Conservation (phyloP, 2,113 vertebrate species). For the Suncus etruscus region DNA sequence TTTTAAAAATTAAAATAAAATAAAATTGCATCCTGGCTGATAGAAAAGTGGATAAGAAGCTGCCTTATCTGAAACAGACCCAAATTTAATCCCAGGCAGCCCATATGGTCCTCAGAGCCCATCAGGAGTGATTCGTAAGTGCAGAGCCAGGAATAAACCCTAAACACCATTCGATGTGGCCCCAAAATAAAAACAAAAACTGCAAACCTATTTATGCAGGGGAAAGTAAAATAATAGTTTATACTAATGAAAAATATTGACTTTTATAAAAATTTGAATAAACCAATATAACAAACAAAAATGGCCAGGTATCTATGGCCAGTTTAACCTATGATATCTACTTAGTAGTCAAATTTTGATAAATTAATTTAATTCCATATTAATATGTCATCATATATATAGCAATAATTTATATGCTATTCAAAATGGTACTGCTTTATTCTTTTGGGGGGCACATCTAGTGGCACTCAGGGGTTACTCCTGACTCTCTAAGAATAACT, state of each 20-base stretch:
- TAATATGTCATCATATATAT: neutral
- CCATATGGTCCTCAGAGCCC: too few species aligned
- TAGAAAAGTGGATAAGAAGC: too few species aligned
- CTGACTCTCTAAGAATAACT: too few species aligned
- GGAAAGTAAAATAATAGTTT: conserved; percentile 4
- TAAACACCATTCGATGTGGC: too few species aligned
- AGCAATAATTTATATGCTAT: neutral
- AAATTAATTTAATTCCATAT: neutral
- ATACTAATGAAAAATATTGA: conserved; percentile 10
- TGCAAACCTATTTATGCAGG: neutral
- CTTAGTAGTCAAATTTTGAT: neutral
- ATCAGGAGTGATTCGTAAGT: too few species aligned
- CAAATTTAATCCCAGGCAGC: neutral
- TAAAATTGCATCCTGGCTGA: too few species aligned
- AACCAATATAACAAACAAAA: conserved; percentile 50
- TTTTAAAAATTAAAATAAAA: too few species aligned
- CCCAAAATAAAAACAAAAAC: too few species aligned
- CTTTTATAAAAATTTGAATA: conserved; percentile 32
- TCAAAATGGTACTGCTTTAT: neutral
- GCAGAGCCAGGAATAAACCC: too few species aligned
- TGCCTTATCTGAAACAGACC: too few species aligned
- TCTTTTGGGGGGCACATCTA: neutral
- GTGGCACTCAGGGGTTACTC: too few species aligned
- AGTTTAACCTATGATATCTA: too few species aligned
- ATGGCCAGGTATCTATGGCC: neutral